Evolutionary conservation across 2,797 vertebrate species (phyloP), one percentile per base, ranked within the genome.

Genomic region (Nannoperca australis): DNA sequence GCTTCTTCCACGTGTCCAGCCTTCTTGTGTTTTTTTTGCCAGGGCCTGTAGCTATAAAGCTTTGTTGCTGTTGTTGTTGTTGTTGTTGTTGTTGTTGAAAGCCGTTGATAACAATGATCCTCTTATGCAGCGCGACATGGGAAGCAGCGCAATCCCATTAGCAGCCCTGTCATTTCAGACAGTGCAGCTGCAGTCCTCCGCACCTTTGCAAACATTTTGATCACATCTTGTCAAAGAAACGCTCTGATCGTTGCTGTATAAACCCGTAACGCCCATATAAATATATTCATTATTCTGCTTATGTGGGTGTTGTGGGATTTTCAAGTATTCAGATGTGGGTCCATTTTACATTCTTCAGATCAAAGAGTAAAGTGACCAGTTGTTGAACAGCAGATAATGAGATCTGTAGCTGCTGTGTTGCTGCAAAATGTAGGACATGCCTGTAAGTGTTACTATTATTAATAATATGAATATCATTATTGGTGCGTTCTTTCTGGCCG

Each of bases 131-230:
- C 45, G 47, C 70, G 77, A 49, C 70, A 24, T 42, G 44, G 42
- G 27, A 38, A 42, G 69, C 58, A 22, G 70, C 56, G 64, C 45
- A 47, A 20, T 75, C 74, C 75, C 58, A 70, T 82, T 77, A 76
- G 49, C 73, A 70, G 56, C 53, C 32, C 59, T 70, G 65, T 70
- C 22, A 67, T 83, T 69, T 66, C 70, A 76, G 15, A 67, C 73
- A 73, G 27, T 32, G 58, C 22, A 27, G 5, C 32, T 34, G 32
- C 73, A 27, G 50, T 71, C 50, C 58, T 47, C 20, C 36, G 69
- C 60, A 73, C 60, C 36, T 81, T 27, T 49, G 5, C 58, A 75
- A 53, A 87, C 27, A 20, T 76, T 51, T 76, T 27, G 36, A 59
- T 61, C 53, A 14, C 69, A 34, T 30, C 69, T 36, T 30, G 30